Evolutionary conservation across 2,888 invertebrate species (phyloP).

Genomic region (Callyntrura guangdongensis): DNA sequence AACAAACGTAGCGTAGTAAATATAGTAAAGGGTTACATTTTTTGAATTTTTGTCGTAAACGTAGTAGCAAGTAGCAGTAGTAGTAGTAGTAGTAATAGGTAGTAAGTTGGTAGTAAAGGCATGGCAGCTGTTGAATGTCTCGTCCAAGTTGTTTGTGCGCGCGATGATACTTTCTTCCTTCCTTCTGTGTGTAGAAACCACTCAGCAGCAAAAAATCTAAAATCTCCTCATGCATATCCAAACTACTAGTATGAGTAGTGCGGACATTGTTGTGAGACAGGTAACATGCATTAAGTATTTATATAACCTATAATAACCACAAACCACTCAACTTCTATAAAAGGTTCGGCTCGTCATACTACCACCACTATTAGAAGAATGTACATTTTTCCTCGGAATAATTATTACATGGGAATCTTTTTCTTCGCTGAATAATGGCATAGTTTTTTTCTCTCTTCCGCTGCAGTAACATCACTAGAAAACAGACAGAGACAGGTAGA

Average conservation of each 20-base stretch:
- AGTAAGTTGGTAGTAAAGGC: constrained; percentile 1
- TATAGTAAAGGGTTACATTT: too few relatives aligned
- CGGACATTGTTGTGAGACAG: too few relatives aligned
- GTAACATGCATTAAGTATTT: constrained; percentile 14
- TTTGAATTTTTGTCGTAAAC: too few relatives aligned
- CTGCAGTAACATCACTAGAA: background rate
- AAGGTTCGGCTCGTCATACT: constrained; percentile 8
- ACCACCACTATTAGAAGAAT: too few relatives aligned
- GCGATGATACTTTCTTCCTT: constrained; percentile 20
- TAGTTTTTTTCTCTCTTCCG: background rate
- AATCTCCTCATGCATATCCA: background rate
- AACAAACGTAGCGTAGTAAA: too few relatives aligned
- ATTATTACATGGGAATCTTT: constrained; percentile 43
- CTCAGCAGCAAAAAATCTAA: constrained; percentile 17
- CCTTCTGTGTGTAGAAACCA: constrained; percentile 29
- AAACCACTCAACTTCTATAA: too few relatives aligned
- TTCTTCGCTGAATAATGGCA: constrained; percentile 11
- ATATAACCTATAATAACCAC: too few relatives aligned
- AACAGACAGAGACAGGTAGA: background rate
- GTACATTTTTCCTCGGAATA: background rate
- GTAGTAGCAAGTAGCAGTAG: background rate
- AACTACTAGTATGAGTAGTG: background rate
- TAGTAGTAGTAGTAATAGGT: background rate
- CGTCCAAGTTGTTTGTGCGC: constrained; percentile 12
- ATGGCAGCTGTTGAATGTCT: constrained; percentile 41